Evolutionary conservation across 2,888 invertebrate species (phyloP).

Genomic region (Operophtera brumata): DNA sequence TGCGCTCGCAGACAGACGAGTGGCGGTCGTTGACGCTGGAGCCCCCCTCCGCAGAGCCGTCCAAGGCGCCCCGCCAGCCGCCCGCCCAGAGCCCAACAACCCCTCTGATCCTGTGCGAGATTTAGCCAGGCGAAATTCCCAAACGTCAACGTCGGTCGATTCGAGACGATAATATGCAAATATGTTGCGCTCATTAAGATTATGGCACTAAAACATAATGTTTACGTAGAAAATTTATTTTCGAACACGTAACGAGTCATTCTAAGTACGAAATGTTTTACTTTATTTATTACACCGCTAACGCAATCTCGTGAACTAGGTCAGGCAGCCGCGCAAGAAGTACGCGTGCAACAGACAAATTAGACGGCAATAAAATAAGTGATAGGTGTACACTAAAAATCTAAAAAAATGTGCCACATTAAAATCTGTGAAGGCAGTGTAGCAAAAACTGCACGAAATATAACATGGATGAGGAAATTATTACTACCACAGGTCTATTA

Average conservation of each 20-base stretch:
- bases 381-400: constrained; percentile 27
- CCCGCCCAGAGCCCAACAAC: constrained; percentile 65
- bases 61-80: constrained; percentile 66
- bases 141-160: constrained; percentile 28
- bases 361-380: constrained; percentile 31
- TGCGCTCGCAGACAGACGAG: constrained; percentile 67
- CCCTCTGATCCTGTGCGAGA: constrained; percentile 47
- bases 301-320: constrained; percentile 54
- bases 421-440: constrained; percentile 32
- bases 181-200: constrained; percentile 18
- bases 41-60: constrained; percentile 55
- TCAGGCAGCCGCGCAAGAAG: constrained; percentile 42
- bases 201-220: constrained; percentile 4
- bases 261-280: constrained; percentile 30
- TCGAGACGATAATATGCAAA: constrained; percentile 32
- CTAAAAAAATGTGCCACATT: constrained; percentile 21
- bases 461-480: constrained; percentile 1
- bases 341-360: constrained; percentile 33
- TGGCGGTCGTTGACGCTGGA: constrained; percentile 79
- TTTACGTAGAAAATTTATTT: constrained; percentile 36
- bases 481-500: too few species aligned
- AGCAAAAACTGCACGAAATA: constrained; percentile 33
- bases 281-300: constrained; percentile 36
- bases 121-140: constrained; percentile 35
- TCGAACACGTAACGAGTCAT: constrained; percentile 27